Evolutionary conservation across 2,888 invertebrate species (phyloP).

Genomic region (Steinernema scapterisci): DNA sequence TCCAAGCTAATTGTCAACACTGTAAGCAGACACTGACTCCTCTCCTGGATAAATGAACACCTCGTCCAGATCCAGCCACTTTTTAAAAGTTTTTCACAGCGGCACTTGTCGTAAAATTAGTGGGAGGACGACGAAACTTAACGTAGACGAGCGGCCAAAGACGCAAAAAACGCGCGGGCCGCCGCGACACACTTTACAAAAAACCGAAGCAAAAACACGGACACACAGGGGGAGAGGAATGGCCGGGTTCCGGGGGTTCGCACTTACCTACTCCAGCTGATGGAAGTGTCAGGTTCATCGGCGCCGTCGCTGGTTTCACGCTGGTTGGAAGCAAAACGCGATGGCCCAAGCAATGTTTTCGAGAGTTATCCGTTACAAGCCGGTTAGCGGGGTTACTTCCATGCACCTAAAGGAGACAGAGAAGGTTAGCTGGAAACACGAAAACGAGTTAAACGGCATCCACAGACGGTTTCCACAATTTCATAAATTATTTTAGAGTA

Average conservation of each 20-base stretch:
- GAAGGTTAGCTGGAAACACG: neutral
- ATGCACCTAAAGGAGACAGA: neutral
- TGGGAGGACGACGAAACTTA: conserved; percentile 4
- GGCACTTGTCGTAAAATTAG: neutral
- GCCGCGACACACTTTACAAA: conserved; percentile 23
- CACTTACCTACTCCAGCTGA: conserved; percentile 30
- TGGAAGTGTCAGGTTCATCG: conserved; percentile 29
- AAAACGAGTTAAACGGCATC: neutral
- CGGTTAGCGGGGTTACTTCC: neutral
- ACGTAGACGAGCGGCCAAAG: neutral
- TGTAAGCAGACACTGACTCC: too few relatives aligned
- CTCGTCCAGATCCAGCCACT: neutral
- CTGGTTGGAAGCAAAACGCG: too few relatives aligned
- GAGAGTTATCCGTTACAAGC: neutral
- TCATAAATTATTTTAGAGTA: conserved; percentile 12
- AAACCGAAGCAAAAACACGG: neutral
- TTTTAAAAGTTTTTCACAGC: neutral
- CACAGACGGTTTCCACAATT: neutral
- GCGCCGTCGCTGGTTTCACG: neutral
- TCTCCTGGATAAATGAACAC: too few relatives aligned
- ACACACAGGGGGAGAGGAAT: neutral
- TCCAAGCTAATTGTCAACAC: too few relatives aligned
- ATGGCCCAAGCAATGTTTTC: neutral
- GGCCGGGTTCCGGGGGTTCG: neutral
- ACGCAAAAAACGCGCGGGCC: conserved; percentile 26